Base-by-base conservation (phyloP, 1,140 invertebrate species). In the Neuroterus valhalla region DNA sequence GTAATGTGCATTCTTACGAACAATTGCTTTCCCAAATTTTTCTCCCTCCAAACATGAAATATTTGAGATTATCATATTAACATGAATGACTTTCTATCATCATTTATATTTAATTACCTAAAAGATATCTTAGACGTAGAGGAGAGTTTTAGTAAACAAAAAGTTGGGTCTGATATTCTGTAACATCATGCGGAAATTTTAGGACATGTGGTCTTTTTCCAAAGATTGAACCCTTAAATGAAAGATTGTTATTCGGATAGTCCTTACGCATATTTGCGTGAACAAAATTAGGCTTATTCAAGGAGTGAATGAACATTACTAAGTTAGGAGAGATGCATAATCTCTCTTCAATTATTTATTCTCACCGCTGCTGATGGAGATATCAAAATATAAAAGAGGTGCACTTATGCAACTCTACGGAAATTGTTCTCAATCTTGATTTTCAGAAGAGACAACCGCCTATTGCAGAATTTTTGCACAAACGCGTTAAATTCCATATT, bases 361-460 rank as follows among this genome's bases (percentile, higher is more conserved):
- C 52, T 62, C 52, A 62, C 52, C 52, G 15, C 6, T 4, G 2
- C 15, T 62, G 52, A 62, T 62, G 52, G 52, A 62, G 52, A 62
- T 62, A 62, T 62, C 23, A 62, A 62, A 62, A 62, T 62, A 26
- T 26, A 62, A 55, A 21, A 26, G 52, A 62, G 15, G 23, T 62
- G 23, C 52, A 26, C 12, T 62, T 62, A 62, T 62, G 23, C 23
- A 31, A 10, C 21, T 26, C 31, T 62, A 23, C 26, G 52, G 52
- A 62, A 62, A 62, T 11, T 26, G 12, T 62, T 26, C 23, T 62
- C 52, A 62, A 55, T 62, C 52, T 62, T 62, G 52, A 62, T 62
- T 5, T 1, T 38, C 31, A 38, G 4, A 38, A 38, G 6, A 1
- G 6, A 5, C 10, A 38, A 38, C 31, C 31, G 6, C 4, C 31